Percentiles rank a stretch among this genome's conserved stretches.
Conservation (phyloP, 1,140 invertebrate species). For the Heliconius himera region DNA sequence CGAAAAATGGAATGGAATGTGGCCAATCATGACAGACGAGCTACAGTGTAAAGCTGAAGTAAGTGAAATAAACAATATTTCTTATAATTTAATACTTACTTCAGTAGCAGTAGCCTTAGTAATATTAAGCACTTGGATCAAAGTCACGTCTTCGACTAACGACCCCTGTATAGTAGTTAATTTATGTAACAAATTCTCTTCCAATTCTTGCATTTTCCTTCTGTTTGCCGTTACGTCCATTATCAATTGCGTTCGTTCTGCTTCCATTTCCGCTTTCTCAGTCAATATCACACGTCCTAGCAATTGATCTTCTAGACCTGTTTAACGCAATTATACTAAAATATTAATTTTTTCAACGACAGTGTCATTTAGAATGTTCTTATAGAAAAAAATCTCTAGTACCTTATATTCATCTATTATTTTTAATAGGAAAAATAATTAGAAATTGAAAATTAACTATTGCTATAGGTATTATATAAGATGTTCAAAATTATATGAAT, state of each 20-base stretch:
- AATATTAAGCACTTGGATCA: slow-evolving; percentile 92
- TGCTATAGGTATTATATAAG: too few species aligned
- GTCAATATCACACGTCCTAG: slow-evolving; percentile 94
- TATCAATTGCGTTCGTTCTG: slow-evolving; percentile 91
- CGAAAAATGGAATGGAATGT: too few species aligned
- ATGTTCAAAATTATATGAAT: too few species aligned
- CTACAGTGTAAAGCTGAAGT: background rate
- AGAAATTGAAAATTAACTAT: too few species aligned
- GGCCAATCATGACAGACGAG: too few species aligned
- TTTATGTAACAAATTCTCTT: slow-evolving; percentile 93
- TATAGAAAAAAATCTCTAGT: too few species aligned
- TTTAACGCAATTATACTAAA: background rate
- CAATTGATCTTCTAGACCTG: slow-evolving; percentile 94
- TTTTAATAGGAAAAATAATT: too few species aligned
- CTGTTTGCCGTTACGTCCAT: slow-evolving; percentile 94
- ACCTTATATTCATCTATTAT: too few species aligned
- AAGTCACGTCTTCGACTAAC: slow-evolving; percentile 93
- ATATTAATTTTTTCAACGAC: too few species aligned
- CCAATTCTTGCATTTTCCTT: slow-evolving; percentile 93
- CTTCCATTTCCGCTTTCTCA: slow-evolving; percentile 94
- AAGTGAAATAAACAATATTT: background rate
- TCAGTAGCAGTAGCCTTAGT: slow-evolving; percentile 94
- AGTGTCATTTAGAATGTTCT: too few species aligned
- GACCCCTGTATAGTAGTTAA: slow-evolving; percentile 94
- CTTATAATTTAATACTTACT: slow-evolving; percentile 73